phyloP scores from a whole-genome alignment of 2,797 vertebrate genomes.

The Typhlichthys eigenmanni region DNA sequence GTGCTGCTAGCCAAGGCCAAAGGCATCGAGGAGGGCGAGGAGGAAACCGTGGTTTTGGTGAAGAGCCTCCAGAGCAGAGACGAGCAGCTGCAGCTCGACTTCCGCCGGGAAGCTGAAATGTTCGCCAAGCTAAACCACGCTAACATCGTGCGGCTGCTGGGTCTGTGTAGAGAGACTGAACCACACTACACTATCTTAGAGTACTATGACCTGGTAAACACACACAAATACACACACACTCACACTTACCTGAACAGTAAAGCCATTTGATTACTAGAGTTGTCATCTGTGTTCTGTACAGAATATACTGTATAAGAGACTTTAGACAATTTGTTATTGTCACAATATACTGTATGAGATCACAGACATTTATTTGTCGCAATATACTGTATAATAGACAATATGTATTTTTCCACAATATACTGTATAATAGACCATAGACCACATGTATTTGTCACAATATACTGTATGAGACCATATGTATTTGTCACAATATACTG shows the following conservation, averaged over 20 bases:
- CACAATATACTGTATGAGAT: too few species aligned
- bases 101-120: conserved; percentile 93
- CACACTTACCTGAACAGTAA: too few species aligned
- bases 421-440: too few species aligned
- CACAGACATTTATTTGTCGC: background rate
- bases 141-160: conserved; percentile 89
- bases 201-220: conserved; percentile 92
- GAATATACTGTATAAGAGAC: too few species aligned
- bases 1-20: conserved; percentile 94
- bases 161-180: conserved; percentile 88
- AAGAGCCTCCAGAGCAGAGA: conserved; percentile 92
- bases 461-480: too few species aligned
- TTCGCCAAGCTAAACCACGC: conserved; percentile 91
- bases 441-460: background rate
- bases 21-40: conserved; percentile 81
- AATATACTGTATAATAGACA: background rate
- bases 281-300: background rate
- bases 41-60: conserved; percentile 90
- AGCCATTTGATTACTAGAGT: background rate
- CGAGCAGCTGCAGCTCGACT: conserved; percentile 90
- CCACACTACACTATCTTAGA: conserved; percentile 96
- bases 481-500: too few species aligned
- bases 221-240: background rate
- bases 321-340: too few species aligned
- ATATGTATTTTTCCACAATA: background rate